Conservation (phyloP, 2,113 vertebrate species). For the Proterorhinus semilunaris region DNA sequence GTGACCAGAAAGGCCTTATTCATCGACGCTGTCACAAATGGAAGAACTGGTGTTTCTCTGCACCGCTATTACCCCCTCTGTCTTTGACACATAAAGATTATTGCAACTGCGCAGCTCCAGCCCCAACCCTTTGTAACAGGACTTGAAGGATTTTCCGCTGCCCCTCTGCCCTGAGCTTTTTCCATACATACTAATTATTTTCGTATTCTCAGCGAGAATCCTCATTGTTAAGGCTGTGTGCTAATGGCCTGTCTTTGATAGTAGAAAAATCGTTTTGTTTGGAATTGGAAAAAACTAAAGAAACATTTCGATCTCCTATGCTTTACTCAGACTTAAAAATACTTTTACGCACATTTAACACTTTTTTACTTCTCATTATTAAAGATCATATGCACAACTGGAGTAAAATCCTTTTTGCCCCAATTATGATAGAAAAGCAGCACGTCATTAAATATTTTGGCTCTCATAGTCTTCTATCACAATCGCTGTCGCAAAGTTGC, state of each 20-base stretch:
- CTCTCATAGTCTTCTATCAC: no score
- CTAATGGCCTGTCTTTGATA: constrained; percentile 5
- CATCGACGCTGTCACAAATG: constrained; percentile 19
- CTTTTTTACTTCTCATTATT: no score
- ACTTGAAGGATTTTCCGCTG: constrained; percentile 39
- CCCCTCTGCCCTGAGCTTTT: constrained; percentile 22
- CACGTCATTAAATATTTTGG: no score
- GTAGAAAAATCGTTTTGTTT: not conserved
- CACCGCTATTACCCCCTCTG: constrained; percentile 29
- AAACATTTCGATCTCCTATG: not conserved
- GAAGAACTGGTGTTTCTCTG: constrained; percentile 44
- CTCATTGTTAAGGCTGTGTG: constrained; percentile 17
- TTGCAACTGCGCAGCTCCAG: constrained; percentile 20
- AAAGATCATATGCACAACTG: no score
- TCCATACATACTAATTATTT: constrained; percentile 26
- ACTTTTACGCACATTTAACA: no score
- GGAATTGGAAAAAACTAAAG: not conserved
- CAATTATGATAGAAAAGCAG: no score
- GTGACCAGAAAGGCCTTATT: constrained; percentile 47
- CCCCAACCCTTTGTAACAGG: constrained; percentile 37
- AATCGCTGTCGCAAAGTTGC: no score
- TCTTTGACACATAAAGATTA: constrained; percentile 43
- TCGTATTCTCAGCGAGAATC: constrained; percentile 34
- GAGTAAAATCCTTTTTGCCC: no score
- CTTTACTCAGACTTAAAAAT: no score